Percentiles rank a stretch among this genome's conserved stretches.
Evolutionary conservation across 2,888 invertebrate species (phyloP).

Genomic region (Rotaria sp.): DNA sequence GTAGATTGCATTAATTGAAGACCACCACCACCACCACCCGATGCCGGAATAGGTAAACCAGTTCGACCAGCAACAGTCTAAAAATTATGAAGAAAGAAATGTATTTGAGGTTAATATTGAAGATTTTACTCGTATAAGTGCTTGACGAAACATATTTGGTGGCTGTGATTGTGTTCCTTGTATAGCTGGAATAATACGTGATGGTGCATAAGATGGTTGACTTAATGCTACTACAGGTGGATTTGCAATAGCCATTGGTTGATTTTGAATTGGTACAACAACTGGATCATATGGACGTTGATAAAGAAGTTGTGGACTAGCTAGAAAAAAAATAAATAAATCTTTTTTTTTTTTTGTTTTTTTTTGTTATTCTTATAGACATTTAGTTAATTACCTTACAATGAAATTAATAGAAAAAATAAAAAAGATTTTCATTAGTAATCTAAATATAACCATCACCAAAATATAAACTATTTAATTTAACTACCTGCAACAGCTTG

Average conservation of each 20-base stretch:
- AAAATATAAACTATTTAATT: background rate
- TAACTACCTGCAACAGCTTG: background rate
- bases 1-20: background rate
- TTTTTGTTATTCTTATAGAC: background rate
- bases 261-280: background rate
- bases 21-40: background rate
- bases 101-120: background rate
- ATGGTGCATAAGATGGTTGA: conserved; percentile 28
- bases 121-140: background rate
- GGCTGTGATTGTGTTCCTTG: background rate
- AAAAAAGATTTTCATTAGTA: background rate
- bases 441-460: background rate
- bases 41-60: background rate
- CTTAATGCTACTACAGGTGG: background rate
- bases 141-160: conserved; percentile 26
- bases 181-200: background rate
- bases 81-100: background rate
- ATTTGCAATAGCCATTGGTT: background rate
- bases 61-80: conserved; percentile 19
- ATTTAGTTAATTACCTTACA: background rate
- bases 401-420: background rate
- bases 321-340: background rate
- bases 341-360: background rate
- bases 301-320: background rate
- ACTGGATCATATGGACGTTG: conserved; percentile 28